These are phyloP conservation scores for Cryptus armator DNA, from an alignment of 2,888 invertebrate genomes.

Conservation along the genomic window DNA sequence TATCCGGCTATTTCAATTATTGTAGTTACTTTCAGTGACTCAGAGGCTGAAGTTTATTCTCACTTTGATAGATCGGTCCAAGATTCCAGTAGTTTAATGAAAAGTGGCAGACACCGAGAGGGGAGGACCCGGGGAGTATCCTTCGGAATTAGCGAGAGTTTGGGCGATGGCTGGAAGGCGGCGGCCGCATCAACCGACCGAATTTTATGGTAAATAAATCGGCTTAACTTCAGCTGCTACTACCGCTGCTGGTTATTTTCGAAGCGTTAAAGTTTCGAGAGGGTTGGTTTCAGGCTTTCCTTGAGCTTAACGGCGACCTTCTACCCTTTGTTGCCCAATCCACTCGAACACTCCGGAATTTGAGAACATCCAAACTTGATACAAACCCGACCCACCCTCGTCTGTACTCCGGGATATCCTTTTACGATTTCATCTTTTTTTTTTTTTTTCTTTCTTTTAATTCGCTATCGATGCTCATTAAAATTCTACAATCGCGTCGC, in stretches of 20 bases:
- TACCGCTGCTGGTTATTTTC: conserved; percentile 50
- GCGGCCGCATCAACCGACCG: conserved; percentile 27
- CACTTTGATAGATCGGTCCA: background rate
- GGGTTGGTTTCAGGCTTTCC: conserved; percentile 44
- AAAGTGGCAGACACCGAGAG: conserved; percentile 27
- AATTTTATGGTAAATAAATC: conserved; percentile 64
- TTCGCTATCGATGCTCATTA: conserved; percentile 52
- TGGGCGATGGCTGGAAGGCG: conserved; percentile 32
- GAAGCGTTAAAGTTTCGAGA: conserved; percentile 53
- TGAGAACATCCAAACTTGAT: conserved; percentile 26
- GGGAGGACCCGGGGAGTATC: background rate
- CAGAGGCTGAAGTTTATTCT: background rate
- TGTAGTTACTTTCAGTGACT: conserved; percentile 3
- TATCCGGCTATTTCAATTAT: conserved; percentile 7
- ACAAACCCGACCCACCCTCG: conserved; percentile 4
- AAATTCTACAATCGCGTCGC: conserved; percentile 55
- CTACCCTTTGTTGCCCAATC: conserved; percentile 19
- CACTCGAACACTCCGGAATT: conserved; percentile 43
- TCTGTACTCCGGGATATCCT: background rate
- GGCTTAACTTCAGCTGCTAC: conserved; percentile 39
- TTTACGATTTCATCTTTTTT: conserved; percentile 32
- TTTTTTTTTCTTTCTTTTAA: conserved; percentile 27
- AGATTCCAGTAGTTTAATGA: conserved; percentile 6
- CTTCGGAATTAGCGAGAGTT: conserved; percentile 33
- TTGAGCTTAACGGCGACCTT: conserved; percentile 51